Base-by-base conservation (phyloP, 2,888 invertebrate genomes). In the Nemoura dubitans region DNA sequence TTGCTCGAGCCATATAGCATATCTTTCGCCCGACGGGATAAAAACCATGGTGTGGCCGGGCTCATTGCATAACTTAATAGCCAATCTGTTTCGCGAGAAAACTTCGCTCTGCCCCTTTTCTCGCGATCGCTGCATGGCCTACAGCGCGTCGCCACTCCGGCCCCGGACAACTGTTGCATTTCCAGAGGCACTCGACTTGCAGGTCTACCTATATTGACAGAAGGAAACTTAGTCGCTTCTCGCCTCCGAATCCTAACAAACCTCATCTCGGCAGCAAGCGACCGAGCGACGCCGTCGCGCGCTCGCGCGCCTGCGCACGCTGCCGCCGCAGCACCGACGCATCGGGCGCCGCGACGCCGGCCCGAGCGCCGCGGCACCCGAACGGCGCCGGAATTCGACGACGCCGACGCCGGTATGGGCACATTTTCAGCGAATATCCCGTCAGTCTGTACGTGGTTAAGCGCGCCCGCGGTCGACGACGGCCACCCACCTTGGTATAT, bases 121-220 rank as follows among this genome's bases (percentile, higher is more conserved):
- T 10, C 36, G 5, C 36, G 5, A 10, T 3, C 36, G 36, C 5
- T 36, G 36, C 36, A 10, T 36, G 10, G 5, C 36, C n/a, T n/a
- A n/a, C n/a, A n/a, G n/a, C n/a, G n/a, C n/a, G n/a, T n/a, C n/a
- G 10, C 3, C 36, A 36, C 36, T 36, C 36, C 10, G 36, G 59
- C 21, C 59, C 59, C 28, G 30, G 81, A 42, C 84, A 84, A 84
- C 84, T 84, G 84, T 84, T 84, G 84, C 84, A 28, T 59, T 43
- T 83, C 43, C 26, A 76, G 76, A 16, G 84, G 5, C 59, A 59
- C 76, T 59, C 59, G 28, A 59, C 16, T 84, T 27, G 28, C 59
- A 43, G 84, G 84, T 84, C 76, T 76, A 84, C 84, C 43, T 84
- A 76, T 84, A 84, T 84, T 84, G 84, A 84, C 84, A 84, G 84